Conservation (phyloP, 2,888 invertebrate species). For the Camptogramma bilineatum region DNA sequence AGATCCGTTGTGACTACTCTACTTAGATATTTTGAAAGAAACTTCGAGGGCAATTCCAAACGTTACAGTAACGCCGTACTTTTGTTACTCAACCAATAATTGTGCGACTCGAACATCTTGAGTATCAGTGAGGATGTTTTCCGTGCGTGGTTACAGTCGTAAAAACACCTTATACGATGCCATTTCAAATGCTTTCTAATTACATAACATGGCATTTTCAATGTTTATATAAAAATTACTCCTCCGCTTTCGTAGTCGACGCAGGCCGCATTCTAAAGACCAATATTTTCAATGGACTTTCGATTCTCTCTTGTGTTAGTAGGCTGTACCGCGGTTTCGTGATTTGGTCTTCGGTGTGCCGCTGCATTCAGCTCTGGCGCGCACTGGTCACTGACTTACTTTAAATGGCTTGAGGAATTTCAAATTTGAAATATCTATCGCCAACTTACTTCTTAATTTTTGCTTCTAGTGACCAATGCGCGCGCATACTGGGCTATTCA, state of each 20-base stretch:
- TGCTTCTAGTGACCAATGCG: conserved; percentile 23
- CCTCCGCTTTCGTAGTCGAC: conserved; percentile 22
- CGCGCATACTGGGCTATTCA: conserved; percentile 33
- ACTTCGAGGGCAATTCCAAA: no score
- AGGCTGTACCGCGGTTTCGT: conserved; percentile 9
- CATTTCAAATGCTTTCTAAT: background rate
- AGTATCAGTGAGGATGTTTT: background rate
- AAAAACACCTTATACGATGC: background rate
- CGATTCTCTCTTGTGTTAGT: conserved; percentile 11
- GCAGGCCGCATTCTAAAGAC: conserved; percentile 35
- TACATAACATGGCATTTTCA: background rate
- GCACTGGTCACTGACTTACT: conserved; percentile 28
- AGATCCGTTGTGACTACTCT: no score
- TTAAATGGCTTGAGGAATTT: background rate
- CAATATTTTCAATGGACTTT: conserved; percentile 15
- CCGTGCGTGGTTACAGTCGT: background rate
- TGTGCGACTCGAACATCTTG: no score
- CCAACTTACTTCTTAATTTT: background rate
- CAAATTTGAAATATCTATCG: background rate
- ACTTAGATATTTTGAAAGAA: no score
- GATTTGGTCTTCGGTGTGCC: conserved; percentile 34
- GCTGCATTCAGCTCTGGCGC: conserved; percentile 30
- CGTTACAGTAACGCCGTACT: no score
- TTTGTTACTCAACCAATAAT: no score
- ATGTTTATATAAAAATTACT: conserved; percentile 1